These are phyloP conservation scores for Sebastes kiyomatsui DNA, from an alignment of 2,797 vertebrate genomes.

Conservation along the genomic window DNA sequence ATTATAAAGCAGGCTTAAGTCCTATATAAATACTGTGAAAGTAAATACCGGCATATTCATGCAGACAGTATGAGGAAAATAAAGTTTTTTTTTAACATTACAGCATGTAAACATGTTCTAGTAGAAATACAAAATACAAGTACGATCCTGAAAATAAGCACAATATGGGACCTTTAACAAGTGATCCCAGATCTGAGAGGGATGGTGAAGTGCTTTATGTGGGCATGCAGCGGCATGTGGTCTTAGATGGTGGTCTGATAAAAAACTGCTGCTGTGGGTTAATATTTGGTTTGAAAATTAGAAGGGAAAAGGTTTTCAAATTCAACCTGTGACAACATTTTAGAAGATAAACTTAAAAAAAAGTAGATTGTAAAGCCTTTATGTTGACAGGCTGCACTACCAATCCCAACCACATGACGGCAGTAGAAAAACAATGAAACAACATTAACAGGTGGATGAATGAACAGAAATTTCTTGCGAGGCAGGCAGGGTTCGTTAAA, in stretches of 20 bases:
- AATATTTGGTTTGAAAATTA: background rate
- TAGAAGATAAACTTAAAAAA: background rate
- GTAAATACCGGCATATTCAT: no score
- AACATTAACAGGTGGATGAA: background rate
- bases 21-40: no score
- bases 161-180: background rate
- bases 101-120: no score
- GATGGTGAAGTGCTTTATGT: background rate
- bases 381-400: background rate
- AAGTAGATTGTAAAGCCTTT: background rate
- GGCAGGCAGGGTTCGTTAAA: background rate
- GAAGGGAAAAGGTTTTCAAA: background rate
- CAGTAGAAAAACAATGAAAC: conserved; percentile 1
- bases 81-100: no score
- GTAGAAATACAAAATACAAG: no score
- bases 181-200: background rate
- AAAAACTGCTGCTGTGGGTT: background rate
- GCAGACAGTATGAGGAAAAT: no score
- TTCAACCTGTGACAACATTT: background rate
- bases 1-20: no score
- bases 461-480: background rate
- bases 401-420: conserved; percentile 13
- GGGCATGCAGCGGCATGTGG: conserved; percentile 11
- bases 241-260: conserved; percentile 23
- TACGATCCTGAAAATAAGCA: no score